Base-by-base conservation (phyloP, 2,888 invertebrate genomes). In the Meloe dianella region DNA sequence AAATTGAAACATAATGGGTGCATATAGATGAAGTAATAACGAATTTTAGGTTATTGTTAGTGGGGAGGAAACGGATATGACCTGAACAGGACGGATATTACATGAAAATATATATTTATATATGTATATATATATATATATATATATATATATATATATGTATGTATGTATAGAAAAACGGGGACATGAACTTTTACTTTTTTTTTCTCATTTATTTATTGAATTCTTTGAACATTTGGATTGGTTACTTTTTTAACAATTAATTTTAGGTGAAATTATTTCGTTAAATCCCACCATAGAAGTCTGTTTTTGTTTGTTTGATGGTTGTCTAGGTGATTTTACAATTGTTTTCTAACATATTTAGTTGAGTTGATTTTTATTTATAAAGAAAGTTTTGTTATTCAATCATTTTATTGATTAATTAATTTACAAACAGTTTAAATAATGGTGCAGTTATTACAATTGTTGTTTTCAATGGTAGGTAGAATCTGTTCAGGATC, bases 181-280 rank as follows among this genome's bases (percentile, higher is more conserved):
- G 73, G 79, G 77, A 73, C 79, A 76, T 71, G 47, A 73, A 79
- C 80, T 80, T 80, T 79, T 79, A 78, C 80, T 80, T 78, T 78
- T 78, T 69, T 47, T 20, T 47, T 22, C 17, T 3, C 3, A 0
- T 17, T 3, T 41, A 6, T 5, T n/a, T 17, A 0, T 41, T 17
- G 10, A 1, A 17, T 17, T 41, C 6, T 17, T 41, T 41, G 6
- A 17, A 5, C 2, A n/a, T n/a, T 41, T 41, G 12, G 35, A 14
- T 1, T 2, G 41, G 7, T 17, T 5, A 47, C 20, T 47, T 47
- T 47, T 47, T n/a, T n/a, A n/a, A n/a, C n/a, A n/a, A 4, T 0
- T 4, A 47, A 20, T 20, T 47, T 20, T 20, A 9, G 10, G 47
- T n/a, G 47, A 10, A 20, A 20, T 47, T 20, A 17, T 35, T 14